These are phyloP conservation scores for Neodontobutis hainanensis DNA, from an alignment of 2,113 vertebrate species.

Conservation along the genomic window DNA sequence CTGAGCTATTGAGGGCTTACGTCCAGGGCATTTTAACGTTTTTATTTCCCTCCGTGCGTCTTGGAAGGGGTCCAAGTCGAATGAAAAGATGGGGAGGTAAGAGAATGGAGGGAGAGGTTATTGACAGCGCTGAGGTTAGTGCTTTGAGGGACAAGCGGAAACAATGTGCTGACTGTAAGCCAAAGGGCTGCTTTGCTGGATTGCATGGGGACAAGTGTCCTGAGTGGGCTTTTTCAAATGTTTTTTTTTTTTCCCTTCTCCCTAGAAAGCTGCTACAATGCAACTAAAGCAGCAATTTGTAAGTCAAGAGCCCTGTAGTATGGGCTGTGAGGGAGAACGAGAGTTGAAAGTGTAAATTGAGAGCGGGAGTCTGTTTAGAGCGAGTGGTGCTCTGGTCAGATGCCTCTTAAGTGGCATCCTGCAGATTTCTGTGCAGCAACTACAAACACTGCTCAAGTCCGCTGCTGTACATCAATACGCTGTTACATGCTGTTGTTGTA, in stretches of 20 bases:
- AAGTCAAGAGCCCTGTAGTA: constrained; percentile 77
- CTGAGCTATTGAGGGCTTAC: constrained; percentile 74
- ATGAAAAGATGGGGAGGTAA: constrained; percentile 74
- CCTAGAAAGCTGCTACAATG: constrained; percentile 71
- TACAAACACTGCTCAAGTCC: constrained; percentile 6
- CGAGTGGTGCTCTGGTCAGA: constrained; percentile 54
- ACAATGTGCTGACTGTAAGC: constrained; percentile 86
- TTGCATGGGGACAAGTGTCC: constrained; percentile 81
- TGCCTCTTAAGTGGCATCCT: constrained; percentile 45
- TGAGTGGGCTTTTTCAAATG: constrained; percentile 65
- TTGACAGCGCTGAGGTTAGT: constrained; percentile 74
- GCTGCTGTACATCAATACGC: not conserved
- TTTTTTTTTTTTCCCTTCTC: constrained; percentile 43
- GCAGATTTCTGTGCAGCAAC: constrained; percentile 29
- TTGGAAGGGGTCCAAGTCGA: constrained; percentile 75
- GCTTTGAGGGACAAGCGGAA: constrained; percentile 82
- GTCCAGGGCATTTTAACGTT: constrained; percentile 70
- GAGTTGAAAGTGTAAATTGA: constrained; percentile 55
- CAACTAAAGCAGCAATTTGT: constrained; percentile 76
- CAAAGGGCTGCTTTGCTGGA: constrained; percentile 74
- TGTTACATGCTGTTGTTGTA: not conserved
- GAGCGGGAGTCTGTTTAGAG: constrained; percentile 56
- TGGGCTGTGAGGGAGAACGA: constrained; percentile 43
- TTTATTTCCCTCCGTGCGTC: constrained; percentile 47
- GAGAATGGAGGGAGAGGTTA: constrained; percentile 74